Evolutionary conservation across 92 coral and sea anemone genomes (phyloP).

Genomic region (Porites divaricata): DNA sequence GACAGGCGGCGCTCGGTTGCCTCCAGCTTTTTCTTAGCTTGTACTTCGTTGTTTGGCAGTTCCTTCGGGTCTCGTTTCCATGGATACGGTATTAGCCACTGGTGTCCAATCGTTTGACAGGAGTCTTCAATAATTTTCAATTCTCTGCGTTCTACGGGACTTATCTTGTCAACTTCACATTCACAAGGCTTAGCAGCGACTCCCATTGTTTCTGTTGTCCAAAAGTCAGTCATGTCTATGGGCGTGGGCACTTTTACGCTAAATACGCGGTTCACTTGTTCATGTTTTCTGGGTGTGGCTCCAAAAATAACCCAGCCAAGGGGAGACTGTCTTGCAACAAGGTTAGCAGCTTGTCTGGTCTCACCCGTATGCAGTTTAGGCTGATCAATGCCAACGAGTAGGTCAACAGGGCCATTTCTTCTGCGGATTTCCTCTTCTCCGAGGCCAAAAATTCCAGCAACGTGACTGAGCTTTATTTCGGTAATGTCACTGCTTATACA

Average conservation of each 20-base stretch:
- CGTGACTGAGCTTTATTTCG: constrained; percentile 43
- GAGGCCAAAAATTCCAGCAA: constrained; percentile 44
- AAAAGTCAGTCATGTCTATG: constrained; percentile 30
- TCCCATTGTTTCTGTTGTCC: constrained; percentile 51
- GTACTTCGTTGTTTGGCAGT: constrained; percentile 43
- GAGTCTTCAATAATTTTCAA: neutral
- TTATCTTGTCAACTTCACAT: constrained; percentile 32
- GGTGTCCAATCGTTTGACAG: constrained; percentile 29
- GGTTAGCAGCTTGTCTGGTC: constrained; percentile 47
- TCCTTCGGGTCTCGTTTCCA: constrained; percentile 45
- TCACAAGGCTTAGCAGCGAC: constrained; percentile 31
- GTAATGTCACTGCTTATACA: constrained; percentile 64
- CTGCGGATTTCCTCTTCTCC: constrained; percentile 40
- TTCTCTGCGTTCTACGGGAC: constrained; percentile 24
- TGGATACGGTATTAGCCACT: constrained; percentile 64
- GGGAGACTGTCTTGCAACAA: constrained; percentile 52
- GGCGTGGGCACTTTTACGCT: constrained; percentile 26
- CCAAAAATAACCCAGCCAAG: constrained; percentile 81
- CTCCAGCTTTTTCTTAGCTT: constrained; percentile 43
- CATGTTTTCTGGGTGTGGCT: constrained; percentile 36
- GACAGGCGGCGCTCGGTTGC: constrained; percentile 48
- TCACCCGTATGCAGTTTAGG: constrained; percentile 66
- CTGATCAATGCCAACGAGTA: constrained; percentile 59
- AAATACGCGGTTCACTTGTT: constrained; percentile 29
- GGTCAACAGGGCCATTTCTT: constrained; percentile 60